Evolutionary conservation across 2,797 vertebrate genomes (phyloP), one percentile per base, ranked within the genome.

Genomic region (Masticophis lateralis): DNA sequence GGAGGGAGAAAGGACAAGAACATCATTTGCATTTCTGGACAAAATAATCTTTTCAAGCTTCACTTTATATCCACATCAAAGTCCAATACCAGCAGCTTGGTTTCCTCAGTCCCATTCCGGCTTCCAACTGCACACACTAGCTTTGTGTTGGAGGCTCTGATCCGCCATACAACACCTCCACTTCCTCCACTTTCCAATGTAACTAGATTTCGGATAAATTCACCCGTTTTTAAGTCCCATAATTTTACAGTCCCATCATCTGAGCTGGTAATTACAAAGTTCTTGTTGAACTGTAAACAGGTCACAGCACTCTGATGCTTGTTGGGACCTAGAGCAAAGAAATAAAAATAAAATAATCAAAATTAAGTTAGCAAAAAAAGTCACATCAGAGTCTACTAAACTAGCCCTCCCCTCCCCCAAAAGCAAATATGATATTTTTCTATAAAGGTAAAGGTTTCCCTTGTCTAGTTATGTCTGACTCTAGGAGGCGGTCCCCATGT

Each of bases 251-350:
- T 99, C 97, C 99, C 99, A 93, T 99, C 99, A 94, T 99, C 99
- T 92, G 99, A 99, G 98, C 99, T 99, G 98, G 99, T 99, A 98
- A 99, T 99, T 97, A 99, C 99, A 98, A 99, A 99, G 98, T 99
- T 99, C 98, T 99, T 99, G 98, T 99, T 99, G 98, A 99, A 99
- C 98, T 99, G 99, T 98, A 99, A 99, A 98, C 99, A 99, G 96
- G 99, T 99, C 97, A 99, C 99, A 96, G 99, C 99, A 95, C 99
- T 99, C 98, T 99, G 99, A 98, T 99, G 99, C 98, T 99, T 99
- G 98, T 99, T 99, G 96, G 99, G 99, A 98, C 99, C 99, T 99
- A 90, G 4, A 97, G 87, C 2, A 96, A 93, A 92, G 74, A 96
- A 95, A 32, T 96, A 88, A 92, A 83, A 96, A n/a, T n/a, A 95